These are phyloP conservation scores for Latheticus oryzae DNA, from an alignment of 2,888 invertebrate genomes.

Conservation along the genomic window DNA sequence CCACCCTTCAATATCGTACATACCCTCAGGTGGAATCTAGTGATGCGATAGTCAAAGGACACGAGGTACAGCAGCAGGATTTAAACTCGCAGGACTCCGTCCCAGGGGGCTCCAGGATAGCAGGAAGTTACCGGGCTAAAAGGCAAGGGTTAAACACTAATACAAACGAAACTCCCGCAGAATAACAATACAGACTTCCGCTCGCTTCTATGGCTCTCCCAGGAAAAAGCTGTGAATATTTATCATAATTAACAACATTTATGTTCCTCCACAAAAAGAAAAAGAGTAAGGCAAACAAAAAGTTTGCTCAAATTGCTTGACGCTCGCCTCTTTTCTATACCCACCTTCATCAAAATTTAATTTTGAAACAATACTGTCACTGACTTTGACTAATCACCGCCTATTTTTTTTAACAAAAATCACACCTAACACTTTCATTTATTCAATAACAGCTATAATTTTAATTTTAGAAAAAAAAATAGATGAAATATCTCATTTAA, in stretches of 20 bases:
- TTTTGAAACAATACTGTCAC: slow-evolving; percentile 48
- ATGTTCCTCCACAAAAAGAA: slow-evolving; percentile 63
- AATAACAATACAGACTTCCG: slow-evolving; percentile 66
- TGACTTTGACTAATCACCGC: slow-evolving; percentile 43
- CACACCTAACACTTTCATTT: not conserved
- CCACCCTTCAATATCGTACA: slow-evolving; percentile 52
- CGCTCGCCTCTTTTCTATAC: slow-evolving; percentile 49
- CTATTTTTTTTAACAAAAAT: not conserved
- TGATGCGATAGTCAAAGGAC: slow-evolving; percentile 56
- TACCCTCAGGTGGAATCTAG: slow-evolving; percentile 48
- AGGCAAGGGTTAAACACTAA: slow-evolving; percentile 67
- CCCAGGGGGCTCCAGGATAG: slow-evolving; percentile 64
- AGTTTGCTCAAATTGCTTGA: slow-evolving; percentile 62
- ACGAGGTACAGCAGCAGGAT: slow-evolving; percentile 58
- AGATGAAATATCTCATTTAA: too few species aligned
- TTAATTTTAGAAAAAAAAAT: slow-evolving; percentile 1
- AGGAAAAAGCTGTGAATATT: slow-evolving; percentile 67
- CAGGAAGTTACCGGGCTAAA: slow-evolving; percentile 65
- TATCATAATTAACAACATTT: slow-evolving; percentile 68
- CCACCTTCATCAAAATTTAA: slow-evolving; percentile 44
- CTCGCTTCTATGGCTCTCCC: slow-evolving; percentile 64
- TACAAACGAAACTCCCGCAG: slow-evolving; percentile 65
- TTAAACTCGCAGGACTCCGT: slow-evolving; percentile 61
- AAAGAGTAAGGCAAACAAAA: slow-evolving; percentile 62
- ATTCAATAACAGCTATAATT: not conserved